phyloP scores from a whole-genome alignment of 2,888 invertebrate genomes.

The Cepaea hortensis region DNA sequence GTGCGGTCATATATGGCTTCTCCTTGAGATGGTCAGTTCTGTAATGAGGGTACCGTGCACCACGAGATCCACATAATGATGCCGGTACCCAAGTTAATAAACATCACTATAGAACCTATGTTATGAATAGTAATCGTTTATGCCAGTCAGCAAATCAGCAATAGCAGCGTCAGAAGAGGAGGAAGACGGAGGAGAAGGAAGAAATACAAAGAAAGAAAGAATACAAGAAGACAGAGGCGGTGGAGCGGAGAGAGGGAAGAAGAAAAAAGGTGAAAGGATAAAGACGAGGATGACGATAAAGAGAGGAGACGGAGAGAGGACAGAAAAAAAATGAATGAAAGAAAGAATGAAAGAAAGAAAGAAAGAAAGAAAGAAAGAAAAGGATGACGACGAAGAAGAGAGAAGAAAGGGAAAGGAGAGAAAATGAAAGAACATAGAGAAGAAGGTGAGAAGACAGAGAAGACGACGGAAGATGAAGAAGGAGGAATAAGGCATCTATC shows the following conservation, averaged over 20 bases:
- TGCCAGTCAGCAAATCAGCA: not conserved
- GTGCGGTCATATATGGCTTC: too few relatives aligned
- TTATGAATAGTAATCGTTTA: too few relatives aligned
- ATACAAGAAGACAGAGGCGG: not conserved
- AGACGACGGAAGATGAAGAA: not conserved
- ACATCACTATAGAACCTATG: too few relatives aligned
- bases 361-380: too few relatives aligned
- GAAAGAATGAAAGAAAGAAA: too few relatives aligned
- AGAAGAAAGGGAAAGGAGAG: constrained; percentile 1
- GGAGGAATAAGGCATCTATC: not conserved
- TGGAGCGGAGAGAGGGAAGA: not conserved
- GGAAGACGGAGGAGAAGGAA: not conserved
- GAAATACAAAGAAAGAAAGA: not conserved
- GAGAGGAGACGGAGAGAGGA: not conserved
- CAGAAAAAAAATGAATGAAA: not conserved
- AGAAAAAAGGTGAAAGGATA: not conserved
- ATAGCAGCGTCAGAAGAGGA: not conserved
- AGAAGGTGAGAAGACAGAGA: too few relatives aligned
- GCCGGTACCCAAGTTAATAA: too few relatives aligned
- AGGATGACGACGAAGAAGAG: too few relatives aligned
- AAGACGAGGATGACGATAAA: not conserved
- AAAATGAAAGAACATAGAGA: not conserved
- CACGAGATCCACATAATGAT: too few relatives aligned
- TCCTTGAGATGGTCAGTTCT: too few relatives aligned
- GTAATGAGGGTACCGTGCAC: too few relatives aligned